Evolutionary conservation across 2,888 invertebrate species (phyloP).

Genomic region (Philereme vetulata): DNA sequence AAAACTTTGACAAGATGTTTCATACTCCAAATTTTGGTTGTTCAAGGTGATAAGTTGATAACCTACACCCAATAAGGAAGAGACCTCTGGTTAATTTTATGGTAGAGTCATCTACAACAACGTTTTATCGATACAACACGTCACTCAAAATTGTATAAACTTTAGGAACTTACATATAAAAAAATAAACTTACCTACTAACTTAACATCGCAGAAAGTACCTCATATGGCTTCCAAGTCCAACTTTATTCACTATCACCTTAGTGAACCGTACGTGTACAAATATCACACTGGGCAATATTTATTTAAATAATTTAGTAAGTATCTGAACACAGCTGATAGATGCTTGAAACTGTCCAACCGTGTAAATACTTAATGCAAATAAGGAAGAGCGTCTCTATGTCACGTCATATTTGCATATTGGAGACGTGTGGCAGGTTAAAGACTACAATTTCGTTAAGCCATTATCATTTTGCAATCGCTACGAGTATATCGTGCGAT

Average conservation of each 20-base stretch:
- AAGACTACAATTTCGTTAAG: constrained; percentile 24
- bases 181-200: too few relatives aligned
- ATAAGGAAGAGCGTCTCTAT: constrained; percentile 56
- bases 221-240: not conserved
- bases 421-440: constrained; percentile 44
- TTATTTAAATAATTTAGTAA: constrained; percentile 17
- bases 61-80: constrained; percentile 53
- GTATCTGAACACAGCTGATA: constrained; percentile 30
- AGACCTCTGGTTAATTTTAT: constrained; percentile 44
- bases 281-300: constrained; percentile 1
- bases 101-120: constrained; percentile 14
- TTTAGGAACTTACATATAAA: too few relatives aligned
- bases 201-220: not conserved
- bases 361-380: constrained; percentile 57
- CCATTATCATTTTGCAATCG: constrained; percentile 25
- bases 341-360: constrained; percentile 46
- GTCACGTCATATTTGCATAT: constrained; percentile 59
- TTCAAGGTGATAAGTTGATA: constrained; percentile 65
- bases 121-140: not conserved
- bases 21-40: constrained; percentile 41
- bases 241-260: constrained; percentile 2
- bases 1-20: constrained; percentile 10
- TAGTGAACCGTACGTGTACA: not conserved
- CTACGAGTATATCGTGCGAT: too few relatives aligned
- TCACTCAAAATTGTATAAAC: too few relatives aligned